Conservation (phyloP, 92 coral and sea anemone genomes). For the Pocillopora meandrina region DNA sequence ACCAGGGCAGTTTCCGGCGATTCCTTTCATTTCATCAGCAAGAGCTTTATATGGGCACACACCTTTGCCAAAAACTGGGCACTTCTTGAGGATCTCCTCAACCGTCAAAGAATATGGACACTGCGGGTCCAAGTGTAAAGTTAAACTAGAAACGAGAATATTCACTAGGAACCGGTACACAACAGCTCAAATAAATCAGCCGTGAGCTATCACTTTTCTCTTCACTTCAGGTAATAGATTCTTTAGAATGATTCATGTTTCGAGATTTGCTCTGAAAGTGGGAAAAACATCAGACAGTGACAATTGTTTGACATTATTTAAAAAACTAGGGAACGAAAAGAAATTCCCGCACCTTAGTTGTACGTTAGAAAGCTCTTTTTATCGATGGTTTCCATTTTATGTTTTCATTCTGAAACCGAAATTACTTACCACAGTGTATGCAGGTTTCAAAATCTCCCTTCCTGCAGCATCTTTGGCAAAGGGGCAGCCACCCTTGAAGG, state of each 20-base stretch:
- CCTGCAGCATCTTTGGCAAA: constrained; percentile 8
- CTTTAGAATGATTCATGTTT: too few relatives aligned
- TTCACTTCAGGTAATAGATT: too few relatives aligned
- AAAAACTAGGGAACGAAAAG: too few relatives aligned
- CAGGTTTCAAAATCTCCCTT: background rate
- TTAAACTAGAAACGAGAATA: background rate
- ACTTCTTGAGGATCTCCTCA: background rate
- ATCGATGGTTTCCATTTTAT: background rate
- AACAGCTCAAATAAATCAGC: too few relatives aligned
- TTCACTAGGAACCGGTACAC: too few relatives aligned
- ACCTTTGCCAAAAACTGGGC: constrained; percentile 9
- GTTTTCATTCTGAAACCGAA: background rate
- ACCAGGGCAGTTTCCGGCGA: background rate
- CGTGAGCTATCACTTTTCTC: too few relatives aligned
- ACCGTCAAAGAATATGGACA: background rate
- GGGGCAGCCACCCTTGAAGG: constrained; percentile 27
- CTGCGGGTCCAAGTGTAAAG: background rate
- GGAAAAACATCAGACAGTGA: too few relatives aligned
- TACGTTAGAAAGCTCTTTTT: too few relatives aligned
- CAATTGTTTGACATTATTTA: too few relatives aligned
- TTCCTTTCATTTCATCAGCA: background rate
- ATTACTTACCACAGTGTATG: constrained; percentile 3
- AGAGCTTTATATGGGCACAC: constrained; percentile 5
- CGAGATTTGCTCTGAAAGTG: too few relatives aligned
- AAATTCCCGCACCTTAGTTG: too few relatives aligned